These are phyloP conservation scores for Chouioia cunea DNA, from an alignment of 2,888 invertebrate species.

Conservation along the genomic window DNA sequence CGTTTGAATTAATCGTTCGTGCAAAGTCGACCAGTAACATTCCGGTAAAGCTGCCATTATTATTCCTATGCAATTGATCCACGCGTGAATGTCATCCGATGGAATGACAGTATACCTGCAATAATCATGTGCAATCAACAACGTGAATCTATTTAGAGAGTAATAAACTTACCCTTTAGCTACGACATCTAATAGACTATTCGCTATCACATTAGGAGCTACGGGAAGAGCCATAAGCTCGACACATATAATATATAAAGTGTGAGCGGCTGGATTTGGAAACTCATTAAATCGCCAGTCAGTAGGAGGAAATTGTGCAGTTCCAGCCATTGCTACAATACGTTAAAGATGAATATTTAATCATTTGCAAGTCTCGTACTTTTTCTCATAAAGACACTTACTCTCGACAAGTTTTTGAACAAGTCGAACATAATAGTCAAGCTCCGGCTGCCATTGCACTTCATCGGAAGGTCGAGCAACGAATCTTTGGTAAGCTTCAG, in stretches of 20 bases:
- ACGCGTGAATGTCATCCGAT: constrained; percentile 85
- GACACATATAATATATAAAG: constrained; percentile 94
- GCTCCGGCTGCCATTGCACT: constrained; percentile 85
- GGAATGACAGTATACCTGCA: constrained; percentile 82
- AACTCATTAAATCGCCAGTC: constrained; percentile 99
- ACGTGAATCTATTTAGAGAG: no score
- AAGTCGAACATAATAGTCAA: constrained; percentile 88
- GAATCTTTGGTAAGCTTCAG: constrained; percentile 87
- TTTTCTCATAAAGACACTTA: constrained; percentile 61
- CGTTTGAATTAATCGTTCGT: constrained; percentile 84
- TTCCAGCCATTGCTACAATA: constrained; percentile 79
- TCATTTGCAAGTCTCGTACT: background rate
- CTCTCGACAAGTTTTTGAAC: constrained; percentile 90
- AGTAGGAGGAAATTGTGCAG: constrained; percentile 81
- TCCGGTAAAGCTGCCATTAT: constrained; percentile 92
- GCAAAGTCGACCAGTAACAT: constrained; percentile 91
- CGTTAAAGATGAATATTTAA: background rate
- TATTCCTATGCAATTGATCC: constrained; percentile 94
- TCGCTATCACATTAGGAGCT: constrained; percentile 83
- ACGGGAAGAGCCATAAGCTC: constrained; percentile 96
- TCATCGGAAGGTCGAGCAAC: constrained; percentile 70
- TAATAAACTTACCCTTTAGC: constrained; percentile 75
- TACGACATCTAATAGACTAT: constrained; percentile 87
- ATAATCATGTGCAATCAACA: background rate
- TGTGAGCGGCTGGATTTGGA: constrained; percentile 95